Conservation (phyloP, 2,797 vertebrate species). For the Apogon talboti region DNA sequence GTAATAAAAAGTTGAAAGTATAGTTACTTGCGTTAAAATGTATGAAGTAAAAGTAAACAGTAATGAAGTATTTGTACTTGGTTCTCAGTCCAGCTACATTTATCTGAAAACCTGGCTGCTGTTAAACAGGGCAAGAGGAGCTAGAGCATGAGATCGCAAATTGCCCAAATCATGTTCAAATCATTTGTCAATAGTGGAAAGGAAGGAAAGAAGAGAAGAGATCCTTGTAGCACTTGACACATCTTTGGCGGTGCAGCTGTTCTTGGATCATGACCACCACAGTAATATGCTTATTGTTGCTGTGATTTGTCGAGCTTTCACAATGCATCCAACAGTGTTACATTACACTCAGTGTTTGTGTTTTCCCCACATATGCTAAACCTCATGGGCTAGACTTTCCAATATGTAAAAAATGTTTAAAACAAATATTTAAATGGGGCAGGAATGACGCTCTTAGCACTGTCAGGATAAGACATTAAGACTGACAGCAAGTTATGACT, state of each 20-base stretch:
- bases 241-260: not conserved
- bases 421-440: not conserved
- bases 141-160: not conserved
- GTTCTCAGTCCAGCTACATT: slow-evolving; percentile 10
- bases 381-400: too few species aligned
- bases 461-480: not conserved
- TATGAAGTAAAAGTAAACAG: too few species aligned
- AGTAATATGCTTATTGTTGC: not conserved
- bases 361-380: too few species aligned
- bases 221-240: not conserved
- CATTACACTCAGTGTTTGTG: too few species aligned
- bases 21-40: too few species aligned
- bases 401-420: not conserved
- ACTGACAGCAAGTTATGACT: not conserved
- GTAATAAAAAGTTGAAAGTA: too few species aligned
- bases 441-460: not conserved
- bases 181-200: too few species aligned
- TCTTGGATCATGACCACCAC: not conserved
- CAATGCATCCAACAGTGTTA: too few species aligned
- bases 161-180: too few species aligned
- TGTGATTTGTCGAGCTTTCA: too few species aligned
- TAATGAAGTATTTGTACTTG: too few species aligned
- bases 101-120: slow-evolving; percentile 9
- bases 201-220: not conserved
- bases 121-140: not conserved